Percentiles rank a stretch among this genome's conserved stretches.
phyloP scores from a whole-genome alignment of 2,888 invertebrate genomes.

The Oeneis ivallda region DNA sequence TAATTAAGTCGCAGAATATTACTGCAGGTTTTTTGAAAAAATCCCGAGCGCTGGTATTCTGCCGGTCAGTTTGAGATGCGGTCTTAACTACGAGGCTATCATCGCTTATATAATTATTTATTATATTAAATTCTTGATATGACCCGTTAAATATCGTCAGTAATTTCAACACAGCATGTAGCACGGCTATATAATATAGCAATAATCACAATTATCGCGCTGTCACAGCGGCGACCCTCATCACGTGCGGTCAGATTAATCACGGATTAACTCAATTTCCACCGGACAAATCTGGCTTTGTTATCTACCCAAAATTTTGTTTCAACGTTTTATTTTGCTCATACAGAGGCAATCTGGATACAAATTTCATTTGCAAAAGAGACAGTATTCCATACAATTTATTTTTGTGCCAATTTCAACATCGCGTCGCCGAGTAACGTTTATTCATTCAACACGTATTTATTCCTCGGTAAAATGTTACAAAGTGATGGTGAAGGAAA shows the following conservation, averaged over 20 bases:
- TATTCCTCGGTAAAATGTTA: no score
- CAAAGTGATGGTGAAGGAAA: no score
- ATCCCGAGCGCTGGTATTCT: no score
- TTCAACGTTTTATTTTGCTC: constrained; percentile 28
- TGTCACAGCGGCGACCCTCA: constrained; percentile 68
- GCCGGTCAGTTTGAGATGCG: no score
- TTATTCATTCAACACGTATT: no score
- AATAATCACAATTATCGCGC: constrained; percentile 66
- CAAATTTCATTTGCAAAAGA: constrained; percentile 4
- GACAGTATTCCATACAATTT: background rate
- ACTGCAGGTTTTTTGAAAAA: no score
- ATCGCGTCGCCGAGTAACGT: no score
- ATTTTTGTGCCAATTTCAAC: background rate
- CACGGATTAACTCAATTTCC: constrained; percentile 61
- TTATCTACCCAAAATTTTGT: constrained; percentile 34
- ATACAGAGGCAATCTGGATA: constrained; percentile 12
- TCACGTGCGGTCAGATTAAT: constrained; percentile 72
- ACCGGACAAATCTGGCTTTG: constrained; percentile 54
- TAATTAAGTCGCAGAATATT: no score
- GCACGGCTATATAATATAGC: constrained; percentile 52
- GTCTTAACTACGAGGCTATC: no score
- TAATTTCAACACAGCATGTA: background rate
- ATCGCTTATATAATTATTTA: no score
- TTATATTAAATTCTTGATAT: no score
- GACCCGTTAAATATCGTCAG: background rate